These are phyloP conservation scores for Halisarca cf. caerulea DNA, from an alignment of 37 sponge, comb jelly and placozoan species.

Conservation along the genomic window DNA sequence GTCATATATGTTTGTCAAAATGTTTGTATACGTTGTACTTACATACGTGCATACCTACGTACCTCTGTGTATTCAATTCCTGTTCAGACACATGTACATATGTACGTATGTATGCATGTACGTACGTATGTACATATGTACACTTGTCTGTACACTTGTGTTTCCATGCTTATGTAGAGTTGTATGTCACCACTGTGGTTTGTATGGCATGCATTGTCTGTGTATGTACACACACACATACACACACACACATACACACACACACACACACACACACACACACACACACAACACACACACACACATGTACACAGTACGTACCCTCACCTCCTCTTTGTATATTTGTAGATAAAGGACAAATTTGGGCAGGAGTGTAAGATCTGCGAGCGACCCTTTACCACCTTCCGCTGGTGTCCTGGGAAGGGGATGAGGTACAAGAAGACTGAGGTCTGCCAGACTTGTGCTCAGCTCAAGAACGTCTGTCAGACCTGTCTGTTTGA, in stretches of 20 bases:
- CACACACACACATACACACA: background rate
- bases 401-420: constrained; percentile 99
- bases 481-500: constrained; percentile 98
- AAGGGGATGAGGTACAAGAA: constrained; percentile 97
- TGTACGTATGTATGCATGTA: no score
- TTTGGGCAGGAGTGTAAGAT: constrained; percentile 97
- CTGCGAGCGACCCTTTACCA: constrained; percentile 94
- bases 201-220: background rate
- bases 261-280: background rate
- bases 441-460: constrained; percentile 97
- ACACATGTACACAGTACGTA: no score
- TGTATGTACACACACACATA: background rate
- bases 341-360: constrained; percentile 84
- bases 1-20: no score
- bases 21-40: no score
- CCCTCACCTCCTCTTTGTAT: background rate
- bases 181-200: no score
- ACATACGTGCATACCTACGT: no score
- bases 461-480: constrained; percentile 98
- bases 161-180: no score
- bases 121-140: constrained; percentile 21
- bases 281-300: no score
- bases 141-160: no score
- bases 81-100: no score
- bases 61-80: no score